Conservation (phyloP, 2,113 vertebrate genomes). For the Ceyx cyanopectus region DNA sequence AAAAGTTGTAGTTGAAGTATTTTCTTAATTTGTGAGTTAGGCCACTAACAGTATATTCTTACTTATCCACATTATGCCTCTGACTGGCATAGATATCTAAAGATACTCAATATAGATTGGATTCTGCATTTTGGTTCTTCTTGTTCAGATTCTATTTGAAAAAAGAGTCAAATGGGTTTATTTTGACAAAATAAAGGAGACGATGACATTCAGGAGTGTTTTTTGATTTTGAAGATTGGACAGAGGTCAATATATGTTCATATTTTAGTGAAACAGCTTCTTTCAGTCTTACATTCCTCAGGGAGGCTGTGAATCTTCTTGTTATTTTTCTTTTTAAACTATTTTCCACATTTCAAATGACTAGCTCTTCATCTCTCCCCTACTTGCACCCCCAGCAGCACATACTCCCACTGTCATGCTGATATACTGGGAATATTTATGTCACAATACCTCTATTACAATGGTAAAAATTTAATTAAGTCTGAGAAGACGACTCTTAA, state of each 20-base stretch:
- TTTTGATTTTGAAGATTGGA: neutral
- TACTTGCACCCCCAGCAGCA: neutral
- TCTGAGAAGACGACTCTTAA: neutral
- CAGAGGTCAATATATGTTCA: neutral
- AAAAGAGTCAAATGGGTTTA: neutral
- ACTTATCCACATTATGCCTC: neutral
- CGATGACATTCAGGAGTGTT: neutral
- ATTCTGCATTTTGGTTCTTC: neutral
- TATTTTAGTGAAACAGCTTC: neutral
- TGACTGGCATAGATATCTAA: neutral
- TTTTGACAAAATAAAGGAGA: neutral
- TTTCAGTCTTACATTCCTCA: neutral
- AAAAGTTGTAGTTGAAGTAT: conserved; percentile 7
- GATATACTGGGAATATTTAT: neutral
- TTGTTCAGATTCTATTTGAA: neutral
- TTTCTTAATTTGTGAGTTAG: conserved; percentile 6
- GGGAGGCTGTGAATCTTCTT: neutral
- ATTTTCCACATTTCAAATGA: neutral
- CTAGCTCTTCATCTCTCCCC: neutral
- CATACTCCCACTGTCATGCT: neutral
- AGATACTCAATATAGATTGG: neutral
- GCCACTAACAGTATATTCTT: neutral
- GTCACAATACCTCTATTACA: neutral
- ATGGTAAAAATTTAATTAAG: neutral
- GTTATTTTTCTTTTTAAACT: neutral